These are phyloP conservation scores for Eleutherodactylus coqui DNA, from an alignment of 2,797 vertebrate species.

Conservation along the genomic window DNA sequence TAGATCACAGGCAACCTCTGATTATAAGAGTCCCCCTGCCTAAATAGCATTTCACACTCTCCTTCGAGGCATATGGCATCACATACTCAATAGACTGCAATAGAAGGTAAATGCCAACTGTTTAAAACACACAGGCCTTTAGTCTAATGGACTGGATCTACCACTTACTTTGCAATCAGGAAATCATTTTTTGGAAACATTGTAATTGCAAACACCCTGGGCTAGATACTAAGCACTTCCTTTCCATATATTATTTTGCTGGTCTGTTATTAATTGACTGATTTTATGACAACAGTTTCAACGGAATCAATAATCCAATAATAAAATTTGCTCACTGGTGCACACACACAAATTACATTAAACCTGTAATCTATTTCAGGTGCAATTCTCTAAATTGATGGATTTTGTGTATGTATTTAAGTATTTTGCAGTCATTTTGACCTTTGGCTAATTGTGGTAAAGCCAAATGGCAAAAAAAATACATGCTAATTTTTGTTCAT, in stretches of 20 bases:
- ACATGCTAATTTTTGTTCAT: not conserved
- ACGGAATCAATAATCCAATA: slow-evolving; percentile 40
- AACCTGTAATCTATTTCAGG: slow-evolving; percentile 32
- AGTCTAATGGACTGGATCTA: slow-evolving; percentile 50
- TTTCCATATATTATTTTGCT: slow-evolving; percentile 19
- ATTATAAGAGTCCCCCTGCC: slow-evolving; percentile 53
- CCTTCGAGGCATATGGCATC: slow-evolving; percentile 51
- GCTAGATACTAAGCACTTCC: not conserved
- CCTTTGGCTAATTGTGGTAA: not conserved
- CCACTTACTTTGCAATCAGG: slow-evolving; percentile 53
- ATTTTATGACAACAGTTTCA: slow-evolving; percentile 39
- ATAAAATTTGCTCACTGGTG: slow-evolving; percentile 41
- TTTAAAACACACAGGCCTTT: slow-evolving; percentile 38
- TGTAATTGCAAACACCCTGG: slow-evolving; percentile 46
- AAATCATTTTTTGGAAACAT: slow-evolving; percentile 46
- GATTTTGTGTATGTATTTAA: not conserved
- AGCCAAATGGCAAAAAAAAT: not conserved
- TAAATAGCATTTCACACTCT: slow-evolving; percentile 51
- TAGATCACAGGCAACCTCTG: slow-evolving; percentile 52
- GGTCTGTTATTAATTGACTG: slow-evolving; percentile 42
- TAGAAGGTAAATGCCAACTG: slow-evolving; percentile 48
- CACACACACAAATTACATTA: slow-evolving; percentile 40
- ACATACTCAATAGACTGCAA: slow-evolving; percentile 47
- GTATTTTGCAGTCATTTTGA: not conserved
- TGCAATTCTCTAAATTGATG: slow-evolving; percentile 37